phyloP scores from a whole-genome alignment of 2,888 invertebrate species.

The Callyntrura guangdongensis region DNA sequence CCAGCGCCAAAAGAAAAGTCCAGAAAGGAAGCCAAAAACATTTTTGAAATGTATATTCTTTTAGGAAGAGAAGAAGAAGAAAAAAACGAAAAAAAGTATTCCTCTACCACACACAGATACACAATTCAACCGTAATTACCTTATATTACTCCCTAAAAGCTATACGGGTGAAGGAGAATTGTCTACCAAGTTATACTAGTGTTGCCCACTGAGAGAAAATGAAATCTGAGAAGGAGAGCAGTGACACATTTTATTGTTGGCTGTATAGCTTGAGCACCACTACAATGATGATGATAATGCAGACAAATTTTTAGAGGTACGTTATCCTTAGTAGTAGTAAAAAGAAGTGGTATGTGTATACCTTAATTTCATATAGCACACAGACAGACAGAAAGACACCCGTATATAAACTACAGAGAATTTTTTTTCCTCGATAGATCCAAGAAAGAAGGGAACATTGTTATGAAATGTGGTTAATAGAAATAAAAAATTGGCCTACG shows the following conservation, averaged over 20 bases:
- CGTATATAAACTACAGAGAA: not conserved
- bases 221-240: slow-evolving; percentile 13
- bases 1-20: slow-evolving; percentile 41
- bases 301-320: slow-evolving; percentile 41
- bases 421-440: slow-evolving; percentile 20
- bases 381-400: too few relatives aligned
- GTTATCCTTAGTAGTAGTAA: too few relatives aligned
- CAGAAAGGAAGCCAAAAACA: slow-evolving; percentile 53
- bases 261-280: not conserved
- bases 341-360: not conserved
- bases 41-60: slow-evolving; percentile 42
- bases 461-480: slow-evolving; percentile 78
- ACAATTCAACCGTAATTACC: slow-evolving; percentile 77
- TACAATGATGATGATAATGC: not conserved
- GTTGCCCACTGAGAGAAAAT: too few relatives aligned
- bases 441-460: slow-evolving; percentile 46
- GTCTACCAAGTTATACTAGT: too few relatives aligned
- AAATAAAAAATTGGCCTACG: slow-evolving; percentile 70
- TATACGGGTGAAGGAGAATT: not conserved
- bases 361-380: slow-evolving; percentile 21
- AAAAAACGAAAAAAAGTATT: slow-evolving; percentile 36
- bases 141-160: slow-evolving; percentile 54
- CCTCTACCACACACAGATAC: slow-evolving; percentile 26
- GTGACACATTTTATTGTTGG: slow-evolving; percentile 49
- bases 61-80: not conserved